Percentiles rank a stretch among this genome's conserved stretches.
Evolutionary conservation across 2,888 invertebrate genomes (phyloP).

Genomic region (Athrips mouffetella): DNA sequence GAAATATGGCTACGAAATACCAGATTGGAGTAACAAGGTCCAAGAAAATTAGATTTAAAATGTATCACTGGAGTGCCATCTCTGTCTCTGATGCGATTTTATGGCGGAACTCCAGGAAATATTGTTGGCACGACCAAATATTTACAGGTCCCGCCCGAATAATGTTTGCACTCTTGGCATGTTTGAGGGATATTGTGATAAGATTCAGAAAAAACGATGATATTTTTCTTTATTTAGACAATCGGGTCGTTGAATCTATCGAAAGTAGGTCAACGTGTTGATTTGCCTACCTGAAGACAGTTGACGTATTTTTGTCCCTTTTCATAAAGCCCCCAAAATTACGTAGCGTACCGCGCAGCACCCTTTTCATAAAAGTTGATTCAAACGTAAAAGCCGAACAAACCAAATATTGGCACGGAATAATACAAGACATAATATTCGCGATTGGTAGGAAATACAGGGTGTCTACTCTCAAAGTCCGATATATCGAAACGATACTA

Average conservation of each 20-base stretch:
- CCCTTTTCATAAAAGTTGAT: constrained; percentile 2
- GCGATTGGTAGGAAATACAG: not conserved
- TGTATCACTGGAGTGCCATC: not conserved
- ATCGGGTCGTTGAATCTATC: not conserved
- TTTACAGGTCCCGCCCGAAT: constrained; percentile 10
- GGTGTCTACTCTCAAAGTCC: too few relatives aligned
- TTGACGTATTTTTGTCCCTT: not conserved
- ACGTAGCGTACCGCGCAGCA: not conserved
- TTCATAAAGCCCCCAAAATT: not conserved
- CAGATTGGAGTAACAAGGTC: too few relatives aligned
- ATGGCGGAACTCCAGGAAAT: constrained; percentile 16
- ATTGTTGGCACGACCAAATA: constrained; percentile 24
- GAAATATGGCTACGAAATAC: too few relatives aligned
- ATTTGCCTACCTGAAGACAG: constrained; percentile 8
- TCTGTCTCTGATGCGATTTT: not conserved
- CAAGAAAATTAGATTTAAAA: too few relatives aligned
- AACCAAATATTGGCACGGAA: constrained; percentile 22
- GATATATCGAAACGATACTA: too few relatives aligned
- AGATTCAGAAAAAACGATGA: not conserved
- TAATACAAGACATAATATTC: not conserved
- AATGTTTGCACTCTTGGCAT: constrained; percentile 3
- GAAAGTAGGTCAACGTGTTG: not conserved
- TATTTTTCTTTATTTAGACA: not conserved
- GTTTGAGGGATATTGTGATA: constrained; percentile 4
- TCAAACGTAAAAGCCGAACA: not conserved